A percentile compares a stretch with the other conserved stretches of the same genome.
These are phyloP conservation scores for Acanthopagrus latus DNA, from an alignment of 2,797 vertebrate species.

Conservation along the genomic window DNA sequence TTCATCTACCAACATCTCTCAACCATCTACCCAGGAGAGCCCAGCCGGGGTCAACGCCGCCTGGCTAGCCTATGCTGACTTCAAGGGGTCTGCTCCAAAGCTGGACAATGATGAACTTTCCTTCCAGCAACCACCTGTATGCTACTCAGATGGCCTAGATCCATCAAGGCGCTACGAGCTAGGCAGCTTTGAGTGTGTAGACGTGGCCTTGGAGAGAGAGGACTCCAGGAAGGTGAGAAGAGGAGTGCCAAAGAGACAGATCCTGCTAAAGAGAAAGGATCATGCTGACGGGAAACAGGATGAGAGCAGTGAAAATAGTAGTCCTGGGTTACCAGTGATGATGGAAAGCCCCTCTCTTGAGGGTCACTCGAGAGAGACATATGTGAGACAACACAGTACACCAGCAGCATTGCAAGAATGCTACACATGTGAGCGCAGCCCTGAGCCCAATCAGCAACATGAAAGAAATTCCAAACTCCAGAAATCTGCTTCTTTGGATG, in stretches of 20 bases:
- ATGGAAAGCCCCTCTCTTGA: slow-evolving; percentile 68
- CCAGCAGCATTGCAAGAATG: slow-evolving; percentile 77
- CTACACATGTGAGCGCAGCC: slow-evolving; percentile 51
- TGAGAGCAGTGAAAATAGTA: slow-evolving; percentile 85
- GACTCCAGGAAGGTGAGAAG: slow-evolving; percentile 85
- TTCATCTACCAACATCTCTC: slow-evolving; percentile 87
- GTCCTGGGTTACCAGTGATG: slow-evolving; percentile 67
- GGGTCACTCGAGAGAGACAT: slow-evolving; percentile 72
- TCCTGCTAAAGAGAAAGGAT: slow-evolving; percentile 91
- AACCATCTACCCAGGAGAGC: slow-evolving; percentile 88
- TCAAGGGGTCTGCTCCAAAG: slow-evolving; percentile 78
- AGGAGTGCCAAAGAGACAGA: slow-evolving; percentile 96
- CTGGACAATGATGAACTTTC: slow-evolving; percentile 78
- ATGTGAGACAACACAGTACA: slow-evolving; percentile 84
- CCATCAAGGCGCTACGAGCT: slow-evolving; percentile 81
- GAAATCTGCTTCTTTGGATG: slow-evolving; percentile 90
- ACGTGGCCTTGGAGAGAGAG: slow-evolving; percentile 90
- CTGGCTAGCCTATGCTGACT: slow-evolving; percentile 85
- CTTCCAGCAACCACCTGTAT: slow-evolving; percentile 66
- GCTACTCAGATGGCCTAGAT: slow-evolving; percentile 74
- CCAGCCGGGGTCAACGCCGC: slow-evolving; percentile 80
- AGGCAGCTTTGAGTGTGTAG: slow-evolving; percentile 91
- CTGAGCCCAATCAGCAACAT: slow-evolving; percentile 56
- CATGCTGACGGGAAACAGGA: slow-evolving; percentile 81
- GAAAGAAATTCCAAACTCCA: slow-evolving; percentile 83